Conservation (phyloP, 2,888 invertebrate species). For the Cephus sareptanus region DNA sequence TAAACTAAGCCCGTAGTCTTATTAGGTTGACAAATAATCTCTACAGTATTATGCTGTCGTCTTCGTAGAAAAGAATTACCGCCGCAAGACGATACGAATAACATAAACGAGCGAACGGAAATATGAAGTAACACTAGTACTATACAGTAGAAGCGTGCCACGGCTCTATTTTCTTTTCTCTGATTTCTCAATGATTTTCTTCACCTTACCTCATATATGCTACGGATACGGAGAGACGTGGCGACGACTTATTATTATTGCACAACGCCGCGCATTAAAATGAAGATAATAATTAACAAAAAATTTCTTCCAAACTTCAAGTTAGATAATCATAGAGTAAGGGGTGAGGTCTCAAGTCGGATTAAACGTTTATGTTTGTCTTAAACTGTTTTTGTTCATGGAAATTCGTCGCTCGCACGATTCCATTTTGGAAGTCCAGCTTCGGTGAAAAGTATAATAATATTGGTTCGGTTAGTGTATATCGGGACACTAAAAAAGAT, state of each 20-base stretch:
- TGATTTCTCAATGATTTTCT: not conserved
- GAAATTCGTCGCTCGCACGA: not conserved
- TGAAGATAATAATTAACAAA: not conserved
- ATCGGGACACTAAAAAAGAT: not conserved
- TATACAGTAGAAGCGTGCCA: not conserved
- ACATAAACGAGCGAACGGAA: not conserved
- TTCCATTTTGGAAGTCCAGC: not conserved
- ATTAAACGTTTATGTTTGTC: not conserved
- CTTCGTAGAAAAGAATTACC: constrained; percentile 46
- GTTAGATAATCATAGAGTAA: not conserved
- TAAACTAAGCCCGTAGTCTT: constrained; percentile 41
- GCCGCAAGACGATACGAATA: not conserved
- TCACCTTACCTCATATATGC: not conserved
- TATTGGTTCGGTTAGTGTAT: not conserved
- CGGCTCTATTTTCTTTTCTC: not conserved
- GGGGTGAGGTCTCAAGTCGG: not conserved
- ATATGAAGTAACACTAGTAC: not conserved
- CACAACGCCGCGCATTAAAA: not conserved
- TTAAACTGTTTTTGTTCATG: not conserved
- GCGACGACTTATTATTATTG: not conserved
- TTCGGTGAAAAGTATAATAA: not conserved
- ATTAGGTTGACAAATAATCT: constrained; percentile 34
- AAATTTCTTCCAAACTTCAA: not conserved
- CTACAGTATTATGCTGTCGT: constrained; percentile 46
- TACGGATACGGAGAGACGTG: not conserved